Base-by-base conservation (phyloP, 2,797 vertebrate species). In the Sternotherus odoratus region DNA sequence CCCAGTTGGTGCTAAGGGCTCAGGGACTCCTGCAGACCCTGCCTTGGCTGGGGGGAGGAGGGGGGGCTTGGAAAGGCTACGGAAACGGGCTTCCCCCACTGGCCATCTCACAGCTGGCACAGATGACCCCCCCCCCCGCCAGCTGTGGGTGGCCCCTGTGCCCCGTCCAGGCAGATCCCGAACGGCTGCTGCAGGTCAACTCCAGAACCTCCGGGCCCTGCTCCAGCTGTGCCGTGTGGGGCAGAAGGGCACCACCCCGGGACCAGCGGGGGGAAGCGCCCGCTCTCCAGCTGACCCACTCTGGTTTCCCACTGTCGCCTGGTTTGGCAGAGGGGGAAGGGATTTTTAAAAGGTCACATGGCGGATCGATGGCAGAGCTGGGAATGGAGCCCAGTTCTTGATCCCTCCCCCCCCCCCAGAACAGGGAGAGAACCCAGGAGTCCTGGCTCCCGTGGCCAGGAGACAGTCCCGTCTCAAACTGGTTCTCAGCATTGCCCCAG, bases 281-380 rank as follows among this genome's bases (percentile, higher is more conserved):
- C 56, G 30, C 5, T 46, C 77, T 74, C 19, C 2, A 3, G 28
- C n/a, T n/a, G 49, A 82, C 54, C 5, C 79, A 19, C 2, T 0
- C 51, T 2, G 13, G 36, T 2, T 28, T 80, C 12, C 48, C 50
- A 50, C 2, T 2, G 3, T 79, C 86, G 21, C 6, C 75, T 74
- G 57, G 63, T 10, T 77, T 2, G 0, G 2, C 5, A 4, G 9
- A 11, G 5, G 28, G 30, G 77, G 88, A 77, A 57, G 49, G 3
- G 11, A 39, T 46, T 77, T 77, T 16, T 23, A 77, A 77, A 49
- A 60, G 43, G 24, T 36, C 75, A 50, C 10, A 10, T 15, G 36
- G 17, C 30, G 8, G 4, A 10, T 69, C 36, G 48, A 17, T 24
- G 54, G 63, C 21, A 21, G 43, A 63, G 48, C 39, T 39, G 28